phyloP scores from a whole-genome alignment of 2,113 vertebrate genomes.

The human region DNA sequence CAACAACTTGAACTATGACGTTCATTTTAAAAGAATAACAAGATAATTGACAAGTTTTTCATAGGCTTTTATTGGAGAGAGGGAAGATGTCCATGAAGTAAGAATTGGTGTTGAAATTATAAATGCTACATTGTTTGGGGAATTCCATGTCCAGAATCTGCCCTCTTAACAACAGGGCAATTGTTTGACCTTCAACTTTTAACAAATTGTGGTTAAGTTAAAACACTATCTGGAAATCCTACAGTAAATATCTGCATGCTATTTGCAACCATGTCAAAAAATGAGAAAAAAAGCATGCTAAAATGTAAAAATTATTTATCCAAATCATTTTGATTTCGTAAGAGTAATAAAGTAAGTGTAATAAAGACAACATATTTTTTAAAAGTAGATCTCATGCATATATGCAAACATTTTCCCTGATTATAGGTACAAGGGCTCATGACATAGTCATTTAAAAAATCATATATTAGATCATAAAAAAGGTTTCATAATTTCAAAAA shows the following conservation, averaged over 20 bases:
- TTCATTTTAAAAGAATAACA: slow-evolving; percentile 51
- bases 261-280: neutral
- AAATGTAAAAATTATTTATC: neutral
- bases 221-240: slow-evolving; percentile 52
- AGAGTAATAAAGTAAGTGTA: neutral
- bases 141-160: slow-evolving; percentile 22
- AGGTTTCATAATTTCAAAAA: neutral
- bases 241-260: slow-evolving; percentile 10
- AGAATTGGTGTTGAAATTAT: neutral
- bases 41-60: slow-evolving; percentile 66
- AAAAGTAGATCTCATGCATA: neutral
- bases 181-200: slow-evolving; percentile 67
- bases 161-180: slow-evolving; percentile 7
- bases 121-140: slow-evolving; percentile 62
- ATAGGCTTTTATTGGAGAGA: slow-evolving; percentile 26
- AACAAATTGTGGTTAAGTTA: slow-evolving; percentile 54
- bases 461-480: neutral
- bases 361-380: neutral
- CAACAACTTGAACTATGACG: slow-evolving; percentile 46
- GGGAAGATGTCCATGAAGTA: neutral
- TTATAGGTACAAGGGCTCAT: neutral
- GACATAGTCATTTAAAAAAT: neutral
- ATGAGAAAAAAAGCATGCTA: neutral
- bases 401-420: neutral
- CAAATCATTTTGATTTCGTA: neutral